Conservation (phyloP, 2,888 invertebrate species). For the Nephrocerus scutellatus region DNA sequence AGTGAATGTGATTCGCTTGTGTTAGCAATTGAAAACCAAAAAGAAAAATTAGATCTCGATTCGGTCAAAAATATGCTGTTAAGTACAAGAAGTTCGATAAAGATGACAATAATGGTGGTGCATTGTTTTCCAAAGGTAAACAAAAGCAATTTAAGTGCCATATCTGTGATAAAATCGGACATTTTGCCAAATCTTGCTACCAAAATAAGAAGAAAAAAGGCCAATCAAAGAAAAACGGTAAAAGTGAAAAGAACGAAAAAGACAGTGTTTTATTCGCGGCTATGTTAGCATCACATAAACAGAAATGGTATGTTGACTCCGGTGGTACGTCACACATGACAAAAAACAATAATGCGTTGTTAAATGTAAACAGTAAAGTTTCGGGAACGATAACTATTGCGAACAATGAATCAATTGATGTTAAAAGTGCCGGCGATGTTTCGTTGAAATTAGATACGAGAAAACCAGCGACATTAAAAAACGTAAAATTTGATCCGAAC, state of each 20-base stretch:
- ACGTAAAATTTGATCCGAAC: slow-evolving; percentile 10
- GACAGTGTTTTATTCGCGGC: too few relatives aligned
- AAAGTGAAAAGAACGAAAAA: slow-evolving; percentile 6
- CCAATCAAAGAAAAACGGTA: neutral
- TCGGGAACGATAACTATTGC: slow-evolving; percentile 11
- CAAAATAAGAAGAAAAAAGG: slow-evolving; percentile 14
- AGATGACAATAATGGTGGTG: neutral
- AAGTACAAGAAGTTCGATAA: neutral
- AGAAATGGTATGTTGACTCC: slow-evolving; percentile 10
- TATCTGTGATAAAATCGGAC: neutral
- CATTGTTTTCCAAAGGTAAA: neutral
- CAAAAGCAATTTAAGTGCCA: neutral
- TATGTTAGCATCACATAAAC: slow-evolving; percentile 11
- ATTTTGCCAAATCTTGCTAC: neutral
- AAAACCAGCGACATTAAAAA: slow-evolving; percentile 6
- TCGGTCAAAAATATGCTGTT: slow-evolving; percentile 14
- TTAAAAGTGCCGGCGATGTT: slow-evolving; percentile 14
- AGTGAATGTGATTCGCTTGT: slow-evolving; percentile 12
- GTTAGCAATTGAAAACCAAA: slow-evolving; percentile 11
- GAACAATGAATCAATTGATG: slow-evolving; percentile 9
- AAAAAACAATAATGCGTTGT: slow-evolving; percentile 9
- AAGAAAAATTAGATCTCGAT: slow-evolving; percentile 9
- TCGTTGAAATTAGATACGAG: too few relatives aligned
- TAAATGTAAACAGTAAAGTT: slow-evolving; percentile 4
- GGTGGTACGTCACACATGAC: slow-evolving; percentile 9